Evolutionary conservation across 1,140 invertebrate genomes (phyloP).

Genomic region (Xylocopa sonorina): DNA sequence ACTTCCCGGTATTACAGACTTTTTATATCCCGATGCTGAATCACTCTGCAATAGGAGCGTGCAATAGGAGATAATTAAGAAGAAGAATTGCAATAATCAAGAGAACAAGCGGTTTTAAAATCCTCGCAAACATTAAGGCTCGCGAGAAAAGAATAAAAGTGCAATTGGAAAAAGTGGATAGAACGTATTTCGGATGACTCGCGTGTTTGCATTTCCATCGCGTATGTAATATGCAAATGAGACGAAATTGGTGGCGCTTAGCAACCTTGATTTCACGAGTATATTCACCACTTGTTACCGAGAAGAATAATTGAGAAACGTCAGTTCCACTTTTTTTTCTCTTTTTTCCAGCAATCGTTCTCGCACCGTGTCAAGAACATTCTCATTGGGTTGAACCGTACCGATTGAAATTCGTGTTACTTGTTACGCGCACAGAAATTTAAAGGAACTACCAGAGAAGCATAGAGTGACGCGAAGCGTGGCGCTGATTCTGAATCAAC

Average conservation of each 20-base stretch:
- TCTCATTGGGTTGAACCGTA: not conserved
- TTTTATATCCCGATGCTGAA: not conserved
- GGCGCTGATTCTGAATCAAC: not conserved
- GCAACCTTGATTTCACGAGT: not conserved
- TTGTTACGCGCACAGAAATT: not conserved
- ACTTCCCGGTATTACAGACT: not conserved
- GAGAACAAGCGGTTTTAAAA: not conserved
- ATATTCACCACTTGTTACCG: too few relatives aligned
- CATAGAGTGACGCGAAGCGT: not conserved
- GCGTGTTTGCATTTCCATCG: not conserved
- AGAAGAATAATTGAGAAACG: too few relatives aligned
- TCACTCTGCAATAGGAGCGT: not conserved
- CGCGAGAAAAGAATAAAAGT: not conserved
- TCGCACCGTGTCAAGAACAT: not conserved
- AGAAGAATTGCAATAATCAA: not conserved
- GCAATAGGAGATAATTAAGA: not conserved
- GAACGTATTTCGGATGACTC: not conserved
- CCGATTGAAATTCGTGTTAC: not conserved
- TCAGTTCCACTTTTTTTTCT: too few relatives aligned
- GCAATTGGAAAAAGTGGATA: not conserved
- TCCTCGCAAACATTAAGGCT: not conserved
- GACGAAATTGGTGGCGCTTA: not conserved
- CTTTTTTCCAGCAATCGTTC: not conserved
- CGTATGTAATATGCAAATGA: slow-evolving; percentile 3
- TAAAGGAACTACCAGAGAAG: too few relatives aligned